phyloP scores from a whole-genome alignment of 1,140 invertebrate genomes.

The Megalonaias nervosa region DNA sequence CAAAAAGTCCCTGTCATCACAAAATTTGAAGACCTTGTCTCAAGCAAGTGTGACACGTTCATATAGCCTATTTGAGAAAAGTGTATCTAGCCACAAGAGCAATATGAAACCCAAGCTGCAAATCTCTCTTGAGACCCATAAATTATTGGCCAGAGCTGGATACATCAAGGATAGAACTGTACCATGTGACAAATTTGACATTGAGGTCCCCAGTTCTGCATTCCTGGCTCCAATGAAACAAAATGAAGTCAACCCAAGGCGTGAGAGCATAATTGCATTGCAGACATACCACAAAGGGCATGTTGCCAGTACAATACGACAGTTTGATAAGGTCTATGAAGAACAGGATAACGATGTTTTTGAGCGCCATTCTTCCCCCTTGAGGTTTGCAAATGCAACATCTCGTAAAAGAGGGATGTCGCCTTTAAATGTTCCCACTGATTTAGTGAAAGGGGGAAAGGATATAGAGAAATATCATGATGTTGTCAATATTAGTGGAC shows the following conservation, averaged over 20 bases:
- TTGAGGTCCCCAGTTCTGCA: slow-evolving; percentile 32
- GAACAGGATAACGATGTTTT: slow-evolving; percentile 20
- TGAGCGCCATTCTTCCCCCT: slow-evolving; percentile 47
- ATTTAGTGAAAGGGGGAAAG: slow-evolving; percentile 54
- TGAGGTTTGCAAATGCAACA: slow-evolving; percentile 50
- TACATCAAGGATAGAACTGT: slow-evolving; percentile 43
- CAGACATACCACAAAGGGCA: slow-evolving; percentile 50
- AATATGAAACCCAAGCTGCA: slow-evolving; percentile 62
- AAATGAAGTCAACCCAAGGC: slow-evolving; percentile 51
- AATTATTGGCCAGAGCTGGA: slow-evolving; percentile 59
- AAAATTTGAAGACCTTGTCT: slow-evolving; percentile 3
- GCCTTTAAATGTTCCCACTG: slow-evolving; percentile 60
- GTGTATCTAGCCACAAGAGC: slow-evolving; percentile 33
- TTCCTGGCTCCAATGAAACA: slow-evolving; percentile 47
- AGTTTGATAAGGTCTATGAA: slow-evolving; percentile 41
- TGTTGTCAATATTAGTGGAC: slow-evolving; percentile 37
- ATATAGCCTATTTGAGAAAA: slow-evolving; percentile 48
- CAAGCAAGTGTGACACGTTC: slow-evolving; percentile 40
- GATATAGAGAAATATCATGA: slow-evolving; percentile 27
- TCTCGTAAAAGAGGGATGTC: slow-evolving; percentile 49
- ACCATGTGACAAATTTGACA: slow-evolving; percentile 22
- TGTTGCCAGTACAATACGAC: slow-evolving; percentile 49
- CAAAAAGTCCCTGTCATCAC: background rate
- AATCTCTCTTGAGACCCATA: slow-evolving; percentile 62
- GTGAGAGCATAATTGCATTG: slow-evolving; percentile 59